Evolutionary conservation across 2,888 invertebrate genomes (phyloP).

Genomic region (Andrena minutula): DNA sequence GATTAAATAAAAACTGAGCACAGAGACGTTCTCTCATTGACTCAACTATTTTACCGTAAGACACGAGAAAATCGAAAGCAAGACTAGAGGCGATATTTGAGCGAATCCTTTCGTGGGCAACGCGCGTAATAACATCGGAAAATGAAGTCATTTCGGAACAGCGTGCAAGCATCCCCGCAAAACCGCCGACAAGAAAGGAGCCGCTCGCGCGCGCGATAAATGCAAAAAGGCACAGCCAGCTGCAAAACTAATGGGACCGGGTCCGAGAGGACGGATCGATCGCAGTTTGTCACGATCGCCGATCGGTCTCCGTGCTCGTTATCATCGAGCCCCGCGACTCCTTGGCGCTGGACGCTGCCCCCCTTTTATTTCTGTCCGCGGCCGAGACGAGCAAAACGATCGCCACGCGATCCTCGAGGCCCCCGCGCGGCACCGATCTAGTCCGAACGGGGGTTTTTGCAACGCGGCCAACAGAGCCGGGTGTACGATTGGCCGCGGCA

Average conservation of each 20-base stretch:
- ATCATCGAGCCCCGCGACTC: conserved; percentile 32
- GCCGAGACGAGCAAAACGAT: conserved; percentile 17
- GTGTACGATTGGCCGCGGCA: conserved; percentile 45
- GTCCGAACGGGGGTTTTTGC: conserved; percentile 46
- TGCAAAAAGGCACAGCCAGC: conserved; percentile 40
- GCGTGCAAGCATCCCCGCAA: conserved; percentile 42
- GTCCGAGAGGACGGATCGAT: conserved; percentile 34
- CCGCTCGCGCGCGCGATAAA: conserved; percentile 41
- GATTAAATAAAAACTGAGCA: background rate
- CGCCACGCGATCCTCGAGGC: background rate
- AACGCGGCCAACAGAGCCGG: conserved; percentile 17
- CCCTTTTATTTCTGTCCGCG: background rate
- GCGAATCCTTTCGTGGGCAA: background rate
- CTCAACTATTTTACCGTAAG: no score
- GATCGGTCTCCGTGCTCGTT: conserved; percentile 51
- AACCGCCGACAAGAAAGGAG: conserved; percentile 39
- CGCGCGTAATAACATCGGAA: conserved; percentile 17
- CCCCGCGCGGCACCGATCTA: conserved; percentile 41
- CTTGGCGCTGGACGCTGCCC: background rate
- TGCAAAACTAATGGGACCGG: conserved; percentile 55
- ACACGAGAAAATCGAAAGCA: background rate
- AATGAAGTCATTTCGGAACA: conserved; percentile 56
- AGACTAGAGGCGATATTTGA: background rate
- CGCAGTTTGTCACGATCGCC: conserved; percentile 64
- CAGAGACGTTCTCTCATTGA: background rate